Percentiles rank a stretch among this genome's conserved stretches.
phyloP scores from a whole-genome alignment of 1,140 invertebrate species.

The Drosophila sechellia region DNA sequence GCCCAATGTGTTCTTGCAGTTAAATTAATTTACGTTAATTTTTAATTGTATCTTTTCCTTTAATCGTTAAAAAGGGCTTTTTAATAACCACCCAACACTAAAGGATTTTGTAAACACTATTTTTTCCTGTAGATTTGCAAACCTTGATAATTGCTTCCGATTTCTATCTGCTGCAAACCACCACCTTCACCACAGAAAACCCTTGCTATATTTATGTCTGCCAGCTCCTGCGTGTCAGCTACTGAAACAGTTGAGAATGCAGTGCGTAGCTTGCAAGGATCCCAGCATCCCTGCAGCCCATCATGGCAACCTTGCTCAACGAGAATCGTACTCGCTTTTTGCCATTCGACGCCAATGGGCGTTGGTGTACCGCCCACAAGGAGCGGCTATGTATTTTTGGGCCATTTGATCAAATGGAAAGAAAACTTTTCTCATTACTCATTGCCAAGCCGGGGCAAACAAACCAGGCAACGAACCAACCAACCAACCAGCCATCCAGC shows the following conservation, averaged over 20 bases:
- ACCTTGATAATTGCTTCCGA: constrained; percentile 29
- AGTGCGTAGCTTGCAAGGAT: constrained; percentile 26
- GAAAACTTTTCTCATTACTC: constrained; percentile 83
- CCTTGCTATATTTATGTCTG: constrained; percentile 29
- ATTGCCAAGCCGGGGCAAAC: constrained; percentile 72
- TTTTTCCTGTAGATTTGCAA: constrained; percentile 2
- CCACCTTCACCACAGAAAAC: constrained; percentile 30
- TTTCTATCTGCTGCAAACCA: neutral
- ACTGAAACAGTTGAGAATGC: constrained; percentile 56
- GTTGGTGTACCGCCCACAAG: constrained; percentile 24
- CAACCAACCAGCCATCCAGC: constrained; percentile 18
- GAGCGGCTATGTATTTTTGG: constrained; percentile 73
- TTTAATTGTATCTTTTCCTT: neutral
- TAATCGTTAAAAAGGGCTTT: no score
- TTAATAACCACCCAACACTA: no score
- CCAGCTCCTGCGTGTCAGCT: constrained; percentile 25
- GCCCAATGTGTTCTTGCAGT: neutral
- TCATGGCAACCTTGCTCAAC: constrained; percentile 19
- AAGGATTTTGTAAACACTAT: no score
- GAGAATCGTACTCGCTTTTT: constrained; percentile 23
- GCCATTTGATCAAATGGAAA: constrained; percentile 80
- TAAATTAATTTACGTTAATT: neutral
- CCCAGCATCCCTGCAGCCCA: constrained; percentile 32
- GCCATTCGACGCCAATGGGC: constrained; percentile 11
- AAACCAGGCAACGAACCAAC: constrained; percentile 61